Conservation (phyloP, 2,888 invertebrate genomes). For the Cephus sareptanus region DNA sequence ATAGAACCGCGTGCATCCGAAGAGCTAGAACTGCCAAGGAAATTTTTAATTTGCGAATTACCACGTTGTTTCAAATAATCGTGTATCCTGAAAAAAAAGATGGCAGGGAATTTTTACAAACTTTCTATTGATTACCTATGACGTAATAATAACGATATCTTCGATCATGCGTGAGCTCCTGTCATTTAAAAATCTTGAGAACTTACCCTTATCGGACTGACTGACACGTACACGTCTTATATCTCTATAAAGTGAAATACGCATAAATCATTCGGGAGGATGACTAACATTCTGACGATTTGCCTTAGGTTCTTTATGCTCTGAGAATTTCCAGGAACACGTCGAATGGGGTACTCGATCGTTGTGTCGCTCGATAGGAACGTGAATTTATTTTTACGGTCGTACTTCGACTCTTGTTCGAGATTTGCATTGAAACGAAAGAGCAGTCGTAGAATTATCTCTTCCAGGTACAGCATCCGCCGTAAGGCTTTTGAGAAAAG, state of each 20-base stretch:
- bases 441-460: neutral
- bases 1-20: neutral
- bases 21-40: neutral
- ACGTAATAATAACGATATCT: neutral
- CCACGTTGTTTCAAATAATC: neutral
- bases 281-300: conserved; percentile 29
- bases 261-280: neutral
- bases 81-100: no score
- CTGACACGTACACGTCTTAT: neutral
- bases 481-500: neutral
- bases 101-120: no score
- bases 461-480: neutral
- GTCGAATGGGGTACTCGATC: neutral
- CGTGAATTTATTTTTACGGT: neutral
- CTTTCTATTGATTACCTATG: neutral
- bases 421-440: neutral
- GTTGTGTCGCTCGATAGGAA: neutral
- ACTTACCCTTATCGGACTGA: neutral
- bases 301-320: conserved; percentile 23
- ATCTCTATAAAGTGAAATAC: neutral
- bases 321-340: neutral
- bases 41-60: neutral
- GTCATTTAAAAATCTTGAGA: neutral
- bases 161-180: neutral
- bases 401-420: neutral